Evolutionary conservation across 2,888 invertebrate species (phyloP).

Genomic region (Thymelicus lineola): DNA sequence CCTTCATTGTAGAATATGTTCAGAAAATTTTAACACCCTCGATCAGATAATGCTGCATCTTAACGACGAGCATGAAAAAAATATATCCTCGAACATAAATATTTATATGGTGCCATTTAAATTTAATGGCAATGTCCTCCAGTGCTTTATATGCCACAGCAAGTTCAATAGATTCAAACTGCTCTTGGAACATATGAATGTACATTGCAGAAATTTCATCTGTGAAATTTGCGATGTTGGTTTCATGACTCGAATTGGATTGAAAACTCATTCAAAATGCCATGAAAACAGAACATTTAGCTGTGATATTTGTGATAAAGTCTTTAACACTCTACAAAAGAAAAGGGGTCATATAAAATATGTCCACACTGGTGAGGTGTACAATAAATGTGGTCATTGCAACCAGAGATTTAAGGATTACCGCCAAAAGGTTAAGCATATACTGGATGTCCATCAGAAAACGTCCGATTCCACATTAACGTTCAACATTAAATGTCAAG

Average conservation of each 20-base stretch:
- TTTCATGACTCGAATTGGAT: slow-evolving; percentile 49
- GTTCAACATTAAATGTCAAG: slow-evolving; percentile 48
- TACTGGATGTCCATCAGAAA: slow-evolving; percentile 53
- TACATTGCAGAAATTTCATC: slow-evolving; percentile 57
- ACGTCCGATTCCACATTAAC: slow-evolving; percentile 29
- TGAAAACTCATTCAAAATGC: slow-evolving; percentile 36
- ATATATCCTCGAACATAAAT: slow-evolving; percentile 55
- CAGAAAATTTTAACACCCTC: slow-evolving; percentile 50
- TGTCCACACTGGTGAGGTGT: slow-evolving; percentile 52
- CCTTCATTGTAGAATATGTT: slow-evolving; percentile 59
- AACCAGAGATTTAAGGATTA: slow-evolving; percentile 57
- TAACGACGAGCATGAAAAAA: slow-evolving; percentile 50
- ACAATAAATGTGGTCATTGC: slow-evolving; percentile 56
- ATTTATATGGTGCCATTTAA: slow-evolving; percentile 66
- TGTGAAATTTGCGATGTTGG: slow-evolving; percentile 56
- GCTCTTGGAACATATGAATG: slow-evolving; percentile 61
- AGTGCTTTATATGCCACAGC: slow-evolving; percentile 58
- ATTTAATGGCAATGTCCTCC: slow-evolving; percentile 59
- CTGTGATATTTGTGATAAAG: slow-evolving; percentile 40
- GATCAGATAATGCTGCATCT: slow-evolving; percentile 56
- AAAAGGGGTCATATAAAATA: slow-evolving; percentile 28
- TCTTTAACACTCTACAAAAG: slow-evolving; percentile 25
- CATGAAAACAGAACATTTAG: slow-evolving; percentile 31
- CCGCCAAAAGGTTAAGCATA: slow-evolving; percentile 52
- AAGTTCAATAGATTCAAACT: slow-evolving; percentile 59